These are phyloP conservation scores for Ctenodactylus gundi DNA, from an alignment of 2,113 vertebrate genomes.

Conservation along the genomic window DNA sequence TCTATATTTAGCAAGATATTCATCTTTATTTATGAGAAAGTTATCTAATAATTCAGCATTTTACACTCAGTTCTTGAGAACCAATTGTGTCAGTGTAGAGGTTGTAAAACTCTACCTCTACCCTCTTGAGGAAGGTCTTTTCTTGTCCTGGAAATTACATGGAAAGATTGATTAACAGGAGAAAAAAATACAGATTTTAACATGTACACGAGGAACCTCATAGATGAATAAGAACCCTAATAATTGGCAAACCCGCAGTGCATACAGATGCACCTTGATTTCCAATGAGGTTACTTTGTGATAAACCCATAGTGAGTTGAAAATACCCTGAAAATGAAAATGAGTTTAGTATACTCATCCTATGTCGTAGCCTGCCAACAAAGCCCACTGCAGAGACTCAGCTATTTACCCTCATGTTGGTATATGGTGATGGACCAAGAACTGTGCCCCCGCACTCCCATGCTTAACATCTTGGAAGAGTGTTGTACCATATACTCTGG, in stretches of 20 bases:
- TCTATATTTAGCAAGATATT: background rate
- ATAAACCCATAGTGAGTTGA: background rate
- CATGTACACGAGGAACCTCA: background rate
- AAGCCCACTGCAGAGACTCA: background rate
- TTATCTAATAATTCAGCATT: background rate
- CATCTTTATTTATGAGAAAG: background rate
- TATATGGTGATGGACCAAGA: background rate
- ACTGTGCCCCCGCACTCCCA: too few relatives aligned
- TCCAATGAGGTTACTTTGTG: background rate
- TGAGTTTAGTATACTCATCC: background rate
- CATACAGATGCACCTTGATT: too few relatives aligned
- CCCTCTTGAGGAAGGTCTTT: background rate
- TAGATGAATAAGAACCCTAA: background rate
- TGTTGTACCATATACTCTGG: background rate
- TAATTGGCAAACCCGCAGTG: background rate
- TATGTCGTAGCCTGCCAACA: too few relatives aligned
- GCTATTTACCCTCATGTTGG: background rate
- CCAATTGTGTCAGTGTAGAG: background rate
- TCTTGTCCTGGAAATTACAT: background rate
- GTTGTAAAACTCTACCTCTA: background rate
- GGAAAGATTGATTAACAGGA: background rate
- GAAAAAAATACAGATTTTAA: background rate
- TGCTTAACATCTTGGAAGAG: too few relatives aligned
- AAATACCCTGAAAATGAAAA: background rate
- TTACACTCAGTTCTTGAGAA: background rate